Conservation (phyloP, 2,113 vertebrate species). For the Epinephelus lanceolatus region DNA sequence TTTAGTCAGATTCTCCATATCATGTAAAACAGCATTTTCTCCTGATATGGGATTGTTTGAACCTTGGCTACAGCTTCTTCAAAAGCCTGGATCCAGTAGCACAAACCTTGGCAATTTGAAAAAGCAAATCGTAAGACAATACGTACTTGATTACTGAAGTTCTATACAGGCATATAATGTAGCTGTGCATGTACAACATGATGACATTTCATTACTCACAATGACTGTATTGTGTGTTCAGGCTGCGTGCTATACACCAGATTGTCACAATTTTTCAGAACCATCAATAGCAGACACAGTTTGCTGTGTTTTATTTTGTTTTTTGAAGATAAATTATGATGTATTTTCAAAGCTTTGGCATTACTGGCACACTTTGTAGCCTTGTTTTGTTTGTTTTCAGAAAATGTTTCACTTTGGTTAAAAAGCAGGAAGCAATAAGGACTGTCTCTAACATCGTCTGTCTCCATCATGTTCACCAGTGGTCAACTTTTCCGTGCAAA, state of each 20-base stretch:
- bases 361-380: not conserved
- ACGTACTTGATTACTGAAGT: not conserved
- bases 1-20: no score
- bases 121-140: not conserved
- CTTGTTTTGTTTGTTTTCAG: not conserved
- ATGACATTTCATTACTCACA: not conserved
- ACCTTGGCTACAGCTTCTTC: not conserved
- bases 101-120: not conserved
- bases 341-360: not conserved
- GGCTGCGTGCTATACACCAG: not conserved
- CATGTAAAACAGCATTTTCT: no score
- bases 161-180: not conserved
- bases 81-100: not conserved
- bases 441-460: not conserved
- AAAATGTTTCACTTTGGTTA: conserved; percentile 12
- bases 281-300: not conserved
- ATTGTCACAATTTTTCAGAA: not conserved
- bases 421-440: conserved; percentile 34
- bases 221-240: not conserved
- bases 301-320: not conserved
- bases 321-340: not conserved
- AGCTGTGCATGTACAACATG: not conserved
- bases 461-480: conserved; percentile 31
- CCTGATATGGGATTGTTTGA: not conserved
- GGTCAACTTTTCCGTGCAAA: conserved; percentile 61